Base-by-base conservation (phyloP, 2,888 invertebrate genomes). In the Tolmerus cingulatus region DNA sequence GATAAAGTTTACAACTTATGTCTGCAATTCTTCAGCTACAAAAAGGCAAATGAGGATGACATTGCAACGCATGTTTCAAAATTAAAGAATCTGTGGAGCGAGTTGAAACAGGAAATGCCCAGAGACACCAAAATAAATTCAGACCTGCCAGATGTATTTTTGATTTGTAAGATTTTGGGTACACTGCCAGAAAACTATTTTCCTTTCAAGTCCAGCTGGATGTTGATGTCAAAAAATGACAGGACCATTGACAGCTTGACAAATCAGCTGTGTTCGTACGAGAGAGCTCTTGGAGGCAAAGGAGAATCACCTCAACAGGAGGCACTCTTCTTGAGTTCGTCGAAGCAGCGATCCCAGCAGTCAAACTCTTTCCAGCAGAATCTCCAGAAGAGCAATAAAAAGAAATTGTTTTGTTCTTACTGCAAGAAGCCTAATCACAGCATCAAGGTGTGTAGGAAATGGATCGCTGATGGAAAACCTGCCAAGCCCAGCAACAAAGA, bases 121-220 rank as follows among this genome's bases (percentile, higher is more conserved):
- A 37, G 37, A 37, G 37, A 88, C 88, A 87, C 88, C 8, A 90
- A 89, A 82, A 46, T 88, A 16, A 89, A 90, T 86, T 88, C 89
- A 34, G 86, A 14, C 14, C 86, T 90, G 27, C 90, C 90, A 55
- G 89, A 90, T 74, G 86, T 90, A 16, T 88, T 90, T 8, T 85
- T 90, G 40, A 89, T 90, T 51, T 90, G 90, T 87, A 90, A 90
- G 89, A 86, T 87, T 78, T 89, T 90, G 40, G 88, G 90, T 12
- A 89, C 89, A 87, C 88, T 90, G 76, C 89, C 89, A 57, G 88
- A 55, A 27, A 74, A 34, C 23, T 90, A 89, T 77, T 88, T 89
- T 46, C 88, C 78, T 1, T 90, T 90, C 79, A 43, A 86, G 51
- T 90, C 90, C 14, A 90, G 90, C 88, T 90, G 90, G 90, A 90